These are phyloP conservation scores for Chaenodraco wilsoni DNA, from an alignment of 2,797 vertebrate species.

Conservation along the genomic window DNA sequence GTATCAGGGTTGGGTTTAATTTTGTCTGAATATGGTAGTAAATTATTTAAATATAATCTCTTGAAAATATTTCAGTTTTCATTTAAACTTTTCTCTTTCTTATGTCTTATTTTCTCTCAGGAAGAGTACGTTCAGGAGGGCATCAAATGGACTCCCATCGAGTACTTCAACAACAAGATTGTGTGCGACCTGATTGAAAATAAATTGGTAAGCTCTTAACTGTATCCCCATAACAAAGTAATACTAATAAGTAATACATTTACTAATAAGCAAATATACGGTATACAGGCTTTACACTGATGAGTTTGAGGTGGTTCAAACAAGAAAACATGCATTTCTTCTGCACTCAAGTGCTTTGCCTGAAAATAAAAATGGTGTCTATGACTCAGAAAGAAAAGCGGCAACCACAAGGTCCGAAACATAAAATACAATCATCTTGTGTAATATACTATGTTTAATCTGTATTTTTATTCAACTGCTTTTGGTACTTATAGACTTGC, in stretches of 20 bases:
- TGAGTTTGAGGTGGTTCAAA: not conserved
- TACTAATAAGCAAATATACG: too few relatives aligned
- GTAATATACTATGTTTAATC: not conserved
- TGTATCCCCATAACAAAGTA: not conserved
- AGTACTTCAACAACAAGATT: slow-evolving; percentile 99
- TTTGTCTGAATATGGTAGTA: not conserved
- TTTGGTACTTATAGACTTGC: not conserved
- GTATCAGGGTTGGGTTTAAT: not conserved
- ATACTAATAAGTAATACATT: too few relatives aligned
- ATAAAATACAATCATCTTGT: not conserved
- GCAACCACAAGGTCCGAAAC: not conserved
- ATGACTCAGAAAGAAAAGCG: not conserved
- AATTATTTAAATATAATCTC: not conserved
- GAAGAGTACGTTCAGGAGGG: slow-evolving; percentile 98
- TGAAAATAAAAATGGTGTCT: not conserved
- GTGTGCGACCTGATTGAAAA: slow-evolving; percentile 99
- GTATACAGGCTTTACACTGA: not conserved
- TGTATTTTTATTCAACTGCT: not conserved
- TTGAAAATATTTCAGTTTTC: not conserved
- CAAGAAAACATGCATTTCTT: not conserved
- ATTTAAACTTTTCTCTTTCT: not conserved
- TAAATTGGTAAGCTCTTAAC: slow-evolving; percentile 88
- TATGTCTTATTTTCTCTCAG: slow-evolving; percentile 71
- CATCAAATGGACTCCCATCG: slow-evolving; percentile 95
- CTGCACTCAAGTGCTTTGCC: not conserved